Evolutionary conservation across 2,888 invertebrate species (phyloP).

Genomic region (Hartigia nigra): DNA sequence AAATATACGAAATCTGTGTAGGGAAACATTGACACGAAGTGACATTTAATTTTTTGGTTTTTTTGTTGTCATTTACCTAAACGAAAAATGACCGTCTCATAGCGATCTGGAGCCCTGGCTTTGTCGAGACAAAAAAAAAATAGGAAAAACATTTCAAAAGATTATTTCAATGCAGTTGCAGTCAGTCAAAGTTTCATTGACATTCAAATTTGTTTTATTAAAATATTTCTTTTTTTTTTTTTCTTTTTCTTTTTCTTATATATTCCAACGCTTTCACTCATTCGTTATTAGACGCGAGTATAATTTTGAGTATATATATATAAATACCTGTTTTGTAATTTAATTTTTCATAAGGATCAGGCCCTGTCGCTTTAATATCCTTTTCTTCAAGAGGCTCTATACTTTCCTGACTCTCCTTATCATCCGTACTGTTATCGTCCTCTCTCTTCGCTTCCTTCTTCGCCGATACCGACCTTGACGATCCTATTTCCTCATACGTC

Average conservation of each 20-base stretch:
- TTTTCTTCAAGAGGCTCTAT: conserved; percentile 61
- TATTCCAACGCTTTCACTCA: neutral
- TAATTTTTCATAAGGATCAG: conserved; percentile 67
- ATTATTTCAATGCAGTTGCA: neutral
- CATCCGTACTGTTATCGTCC: conserved; percentile 46
- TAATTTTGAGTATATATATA: conserved; percentile 27
- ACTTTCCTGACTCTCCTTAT: conserved; percentile 56
- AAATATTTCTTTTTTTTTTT: too few relatives aligned
- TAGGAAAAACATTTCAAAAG: conserved; percentile 16
- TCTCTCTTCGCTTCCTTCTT: conserved; percentile 43
- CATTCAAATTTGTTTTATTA: neutral
- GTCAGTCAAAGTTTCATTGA: neutral
- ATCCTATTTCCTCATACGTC: conserved; percentile 63
- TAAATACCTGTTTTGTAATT: conserved; percentile 63
- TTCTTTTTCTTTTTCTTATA: too few relatives aligned
- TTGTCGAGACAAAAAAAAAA: conserved; percentile 40
- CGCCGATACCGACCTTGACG: conserved; percentile 49
- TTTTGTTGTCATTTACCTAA: conserved; percentile 62
- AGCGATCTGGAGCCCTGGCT: conserved; percentile 63
- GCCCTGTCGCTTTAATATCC: conserved; percentile 63
- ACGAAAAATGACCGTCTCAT: conserved; percentile 63
- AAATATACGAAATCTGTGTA: neutral
- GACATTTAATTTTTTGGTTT: conserved; percentile 36
- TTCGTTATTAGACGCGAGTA: neutral
- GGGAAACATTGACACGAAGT: conserved; percentile 20